Conservation (phyloP, 2,888 invertebrate genomes). For the Leptarthrus brevirostris region DNA sequence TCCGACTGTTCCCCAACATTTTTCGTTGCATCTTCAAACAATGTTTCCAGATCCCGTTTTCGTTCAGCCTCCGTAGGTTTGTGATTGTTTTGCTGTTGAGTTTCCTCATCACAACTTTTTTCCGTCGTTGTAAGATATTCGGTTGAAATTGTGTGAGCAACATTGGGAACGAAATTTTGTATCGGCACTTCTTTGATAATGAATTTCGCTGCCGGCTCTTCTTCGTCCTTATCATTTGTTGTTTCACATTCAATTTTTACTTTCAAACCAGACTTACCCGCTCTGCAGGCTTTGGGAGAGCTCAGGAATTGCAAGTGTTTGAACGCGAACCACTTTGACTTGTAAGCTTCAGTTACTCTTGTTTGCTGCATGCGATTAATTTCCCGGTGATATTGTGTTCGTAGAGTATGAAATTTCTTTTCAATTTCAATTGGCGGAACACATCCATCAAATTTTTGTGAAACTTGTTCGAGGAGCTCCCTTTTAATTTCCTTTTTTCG, state of each 20-base stretch:
- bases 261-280: constrained; percentile 49
- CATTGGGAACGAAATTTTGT: background rate
- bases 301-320: constrained; percentile 73
- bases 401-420: constrained; percentile 72
- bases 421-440: constrained; percentile 68
- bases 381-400: constrained; percentile 73
- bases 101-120: background rate
- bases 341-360: constrained; percentile 18
- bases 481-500: constrained; percentile 66
- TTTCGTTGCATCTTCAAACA: constrained; percentile 66
- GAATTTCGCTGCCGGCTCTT: constrained; percentile 30
- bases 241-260: constrained; percentile 30
- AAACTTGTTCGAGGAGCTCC: constrained; percentile 62
- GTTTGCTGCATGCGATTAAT: constrained; percentile 70
- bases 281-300: constrained; percentile 68
- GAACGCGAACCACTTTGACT: constrained; percentile 68
- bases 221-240: background rate
- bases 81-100: constrained; percentile 1
- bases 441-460: constrained; percentile 62
- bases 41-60: constrained; percentile 62
- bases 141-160: constrained; percentile 15
- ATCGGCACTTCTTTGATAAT: constrained; percentile 30
- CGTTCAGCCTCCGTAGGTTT: constrained; percentile 58
- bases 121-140: constrained; percentile 11
- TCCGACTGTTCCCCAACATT: constrained; percentile 62